Evolutionary conservation across 2,113 vertebrate species (phyloP), one percentile per base, ranked within the genome.

Genomic region (Campylorhamphus procurvoides): DNA sequence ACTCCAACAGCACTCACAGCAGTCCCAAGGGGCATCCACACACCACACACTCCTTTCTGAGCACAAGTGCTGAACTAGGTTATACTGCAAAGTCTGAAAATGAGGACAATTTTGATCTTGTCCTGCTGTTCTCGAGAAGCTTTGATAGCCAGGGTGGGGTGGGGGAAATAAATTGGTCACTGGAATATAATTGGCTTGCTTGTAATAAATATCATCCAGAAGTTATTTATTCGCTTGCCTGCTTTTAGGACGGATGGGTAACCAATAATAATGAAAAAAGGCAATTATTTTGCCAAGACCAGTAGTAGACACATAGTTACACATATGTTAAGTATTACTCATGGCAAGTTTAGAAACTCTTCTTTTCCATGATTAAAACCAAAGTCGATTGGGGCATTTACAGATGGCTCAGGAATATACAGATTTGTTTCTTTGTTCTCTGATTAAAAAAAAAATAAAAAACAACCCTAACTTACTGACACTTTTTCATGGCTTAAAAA

Each of bases 1-100:
- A 0, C 44, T 50, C 68, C 33, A 2, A 7, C 1, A 1, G 35
- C 6, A 2, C 49, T 85, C 91, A 6, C 1, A 1, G 35, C 6
- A 2, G 50, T 85, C 91, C 72, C 72, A 3, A 39, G 58, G 74
- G 62, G 23, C 50, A 59, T 24, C n/a, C 14, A 24, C 31, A 11
- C 64, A 67, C 67, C 76, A 8, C 3, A 3, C 46, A 59, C 53
- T 58, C 31, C 74, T 64, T 14, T 53, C 67, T 13, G 24, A 89
- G 90, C 60, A 50, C 69, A 7, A 58, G 64, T 3, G 14, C 64
- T 62, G 64, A 58, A 77, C 58, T 55, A 25, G 24, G 28, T 44
- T 39, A 35, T 17, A 39, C 56, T 62, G 31, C 13, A 16, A 75
- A 83, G 62, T 76, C 64, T 27, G 85, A 77, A 77, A 71, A 75